These are phyloP conservation scores for Oscheius sp. DNA, from an alignment of 1,140 invertebrate genomes.

Conservation along the genomic window DNA sequence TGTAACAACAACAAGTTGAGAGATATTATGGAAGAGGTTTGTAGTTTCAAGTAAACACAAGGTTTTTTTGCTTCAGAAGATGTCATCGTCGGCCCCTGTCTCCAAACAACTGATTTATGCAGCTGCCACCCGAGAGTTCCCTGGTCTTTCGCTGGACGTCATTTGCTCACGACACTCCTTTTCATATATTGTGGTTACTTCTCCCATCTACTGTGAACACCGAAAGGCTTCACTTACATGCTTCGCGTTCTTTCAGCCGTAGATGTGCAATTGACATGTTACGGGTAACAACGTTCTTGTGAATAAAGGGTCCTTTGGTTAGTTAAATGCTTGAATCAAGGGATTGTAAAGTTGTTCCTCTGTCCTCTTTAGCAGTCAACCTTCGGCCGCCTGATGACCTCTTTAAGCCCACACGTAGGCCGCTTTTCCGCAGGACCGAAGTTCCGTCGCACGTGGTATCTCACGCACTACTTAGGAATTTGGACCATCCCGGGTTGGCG, in stretches of 20 bases:
- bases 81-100: constrained; percentile 10
- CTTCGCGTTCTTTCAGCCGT: constrained; percentile 33
- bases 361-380: too few relatives aligned
- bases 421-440: too few relatives aligned
- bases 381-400: too few relatives aligned
- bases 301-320: too few relatives aligned
- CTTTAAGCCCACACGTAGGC: too few relatives aligned
- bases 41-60: not conserved
- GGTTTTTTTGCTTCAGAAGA: constrained; percentile 17
- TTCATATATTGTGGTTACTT: constrained; percentile 33
- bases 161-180: constrained; percentile 32
- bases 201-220: constrained; percentile 37
- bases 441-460: too few relatives aligned
- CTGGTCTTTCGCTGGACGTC: constrained; percentile 1
- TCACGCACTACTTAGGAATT: too few relatives aligned
- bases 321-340: too few relatives aligned
- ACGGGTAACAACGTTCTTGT: too few relatives aligned
- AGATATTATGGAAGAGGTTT: constrained; percentile 6
- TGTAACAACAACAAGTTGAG: constrained; percentile 12
- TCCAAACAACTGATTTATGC: constrained; percentile 34
- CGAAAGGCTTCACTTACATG: constrained; percentile 24
- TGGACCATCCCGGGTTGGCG: too few relatives aligned
- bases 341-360: too few relatives aligned
- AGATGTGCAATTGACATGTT: not conserved
- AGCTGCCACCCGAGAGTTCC: constrained; percentile 14